Evolutionary conservation across 2,888 invertebrate genomes (phyloP).

Genomic region (Callyntrura sp.): DNA sequence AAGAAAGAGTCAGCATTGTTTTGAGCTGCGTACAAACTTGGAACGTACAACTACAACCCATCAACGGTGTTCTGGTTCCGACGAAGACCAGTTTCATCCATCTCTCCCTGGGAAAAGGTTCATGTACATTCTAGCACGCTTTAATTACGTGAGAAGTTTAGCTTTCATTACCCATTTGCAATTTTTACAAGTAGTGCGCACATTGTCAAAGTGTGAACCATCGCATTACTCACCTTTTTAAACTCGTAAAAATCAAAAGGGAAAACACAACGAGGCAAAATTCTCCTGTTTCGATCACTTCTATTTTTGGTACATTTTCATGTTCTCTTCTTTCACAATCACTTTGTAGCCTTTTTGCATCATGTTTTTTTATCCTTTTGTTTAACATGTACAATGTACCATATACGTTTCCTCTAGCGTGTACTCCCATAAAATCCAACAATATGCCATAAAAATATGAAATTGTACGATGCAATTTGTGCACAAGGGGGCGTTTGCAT

Average conservation of each 20-base stretch:
- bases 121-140: too few relatives aligned
- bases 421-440: constrained; percentile 45
- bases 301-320: constrained; percentile 28
- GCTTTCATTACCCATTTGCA: neutral
- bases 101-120: neutral
- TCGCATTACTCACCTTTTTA: constrained; percentile 14
- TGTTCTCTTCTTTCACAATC: neutral
- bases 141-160: neutral
- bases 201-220: constrained; percentile 27
- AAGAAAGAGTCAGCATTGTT: too few relatives aligned
- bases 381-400: neutral
- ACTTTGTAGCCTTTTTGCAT: neutral
- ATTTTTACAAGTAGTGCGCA: neutral
- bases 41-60: too few relatives aligned
- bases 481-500: neutral
- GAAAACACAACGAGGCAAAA: neutral
- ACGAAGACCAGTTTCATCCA: neutral
- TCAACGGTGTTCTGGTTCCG: too few relatives aligned
- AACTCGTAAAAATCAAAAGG: constrained; percentile 18
- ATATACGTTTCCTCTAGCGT: neutral
- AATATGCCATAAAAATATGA: constrained; percentile 31
- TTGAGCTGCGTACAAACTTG: too few relatives aligned
- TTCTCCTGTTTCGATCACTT: neutral
- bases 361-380: neutral
- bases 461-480: constrained; percentile 1